These are phyloP conservation scores for Anorthoa munda DNA, from an alignment of 2,888 invertebrate genomes.

Conservation along the genomic window DNA sequence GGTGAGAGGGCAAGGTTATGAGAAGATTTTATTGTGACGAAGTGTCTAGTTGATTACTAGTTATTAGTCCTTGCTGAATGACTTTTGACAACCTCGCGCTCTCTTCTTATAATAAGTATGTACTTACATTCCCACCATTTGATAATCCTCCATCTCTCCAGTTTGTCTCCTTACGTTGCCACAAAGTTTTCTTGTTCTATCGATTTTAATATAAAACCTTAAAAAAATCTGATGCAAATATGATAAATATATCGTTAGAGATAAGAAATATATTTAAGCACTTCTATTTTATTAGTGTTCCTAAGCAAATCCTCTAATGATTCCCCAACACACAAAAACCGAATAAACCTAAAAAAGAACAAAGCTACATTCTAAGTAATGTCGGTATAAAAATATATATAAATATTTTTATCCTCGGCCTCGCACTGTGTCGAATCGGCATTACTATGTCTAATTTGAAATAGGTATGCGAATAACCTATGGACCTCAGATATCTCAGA, in stretches of 20 bases:
- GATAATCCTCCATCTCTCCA: background rate
- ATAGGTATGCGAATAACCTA: constrained; percentile 65
- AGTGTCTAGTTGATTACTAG: background rate
- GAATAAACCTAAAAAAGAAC: constrained; percentile 33
- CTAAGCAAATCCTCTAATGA: background rate
- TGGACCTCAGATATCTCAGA: constrained; percentile 36
- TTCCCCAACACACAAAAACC: background rate
- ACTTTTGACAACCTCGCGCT: background rate
- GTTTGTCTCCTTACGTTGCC: background rate
- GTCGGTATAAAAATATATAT: constrained; percentile 63
- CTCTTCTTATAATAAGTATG: too few species aligned
- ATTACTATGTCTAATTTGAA: constrained; percentile 70
- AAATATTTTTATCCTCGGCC: constrained; percentile 52
- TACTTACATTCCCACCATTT: background rate
- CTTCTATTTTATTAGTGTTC: background rate
- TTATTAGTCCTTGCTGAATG: background rate
- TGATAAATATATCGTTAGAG: background rate
- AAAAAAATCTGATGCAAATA: background rate
- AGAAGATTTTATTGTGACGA: constrained; percentile 4
- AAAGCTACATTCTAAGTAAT: constrained; percentile 38
- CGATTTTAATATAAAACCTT: background rate
- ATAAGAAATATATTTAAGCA: background rate
- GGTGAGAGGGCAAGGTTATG: constrained; percentile 40
- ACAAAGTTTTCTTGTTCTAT: background rate
- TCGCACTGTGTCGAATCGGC: constrained; percentile 61